Evolutionary conservation across 23 tunicate species (phyloP).

Genomic region (Phallusia fumigata): DNA sequence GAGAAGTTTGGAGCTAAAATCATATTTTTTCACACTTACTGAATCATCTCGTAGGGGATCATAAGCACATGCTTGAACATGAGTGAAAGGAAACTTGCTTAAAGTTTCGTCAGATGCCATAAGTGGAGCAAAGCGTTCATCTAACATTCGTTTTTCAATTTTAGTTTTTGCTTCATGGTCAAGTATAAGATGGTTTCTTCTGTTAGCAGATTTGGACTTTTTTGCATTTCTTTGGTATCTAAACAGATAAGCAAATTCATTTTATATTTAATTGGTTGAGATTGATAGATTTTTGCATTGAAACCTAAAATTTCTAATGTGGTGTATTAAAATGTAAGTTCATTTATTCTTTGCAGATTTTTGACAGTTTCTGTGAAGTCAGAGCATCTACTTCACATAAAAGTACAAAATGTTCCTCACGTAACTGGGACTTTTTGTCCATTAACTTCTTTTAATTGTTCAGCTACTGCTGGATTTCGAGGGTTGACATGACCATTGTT

Average conservation of each 20-base stretch:
- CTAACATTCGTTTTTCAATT: neutral
- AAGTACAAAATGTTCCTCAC: neutral
- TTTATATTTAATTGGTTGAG: no score
- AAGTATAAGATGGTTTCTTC: neutral
- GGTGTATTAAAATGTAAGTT: no score
- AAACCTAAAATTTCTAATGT: neutral
- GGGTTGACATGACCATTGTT: neutral
- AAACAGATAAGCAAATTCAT: no score
- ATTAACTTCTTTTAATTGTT: neutral
- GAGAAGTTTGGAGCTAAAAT: no score
- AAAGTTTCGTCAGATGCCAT: constrained; percentile 25
- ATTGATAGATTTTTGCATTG: no score
- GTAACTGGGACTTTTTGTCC: neutral
- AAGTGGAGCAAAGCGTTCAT: constrained; percentile 39
- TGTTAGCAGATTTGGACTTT: no score
- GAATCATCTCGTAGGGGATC: constrained; percentile 64
- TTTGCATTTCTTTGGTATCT: no score
- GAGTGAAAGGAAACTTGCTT: constrained; percentile 26
- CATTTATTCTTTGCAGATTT: neutral
- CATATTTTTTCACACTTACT: no score
- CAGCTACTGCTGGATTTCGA: neutral
- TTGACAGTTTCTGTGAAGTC: neutral
- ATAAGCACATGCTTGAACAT: constrained; percentile 43
- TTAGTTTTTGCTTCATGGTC: neutral
- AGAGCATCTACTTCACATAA: neutral